These are phyloP conservation scores for Aleiodes alternator DNA, from an alignment of 2,888 invertebrate genomes.

Conservation along the genomic window DNA sequence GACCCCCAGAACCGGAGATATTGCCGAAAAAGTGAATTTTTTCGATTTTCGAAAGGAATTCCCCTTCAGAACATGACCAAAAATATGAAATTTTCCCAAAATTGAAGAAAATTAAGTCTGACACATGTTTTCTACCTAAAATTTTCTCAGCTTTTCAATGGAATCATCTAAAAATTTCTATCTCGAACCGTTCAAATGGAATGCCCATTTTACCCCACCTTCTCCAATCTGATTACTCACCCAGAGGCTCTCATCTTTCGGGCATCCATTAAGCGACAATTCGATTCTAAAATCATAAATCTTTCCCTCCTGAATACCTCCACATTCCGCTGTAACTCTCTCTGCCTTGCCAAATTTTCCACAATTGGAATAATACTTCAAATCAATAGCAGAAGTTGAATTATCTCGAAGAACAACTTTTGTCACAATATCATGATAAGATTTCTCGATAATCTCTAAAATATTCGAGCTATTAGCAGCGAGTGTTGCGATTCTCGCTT, in stretches of 20 bases:
- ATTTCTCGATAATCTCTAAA: conserved; percentile 86
- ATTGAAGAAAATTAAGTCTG: too few species aligned
- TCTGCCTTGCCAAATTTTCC: conserved; percentile 77
- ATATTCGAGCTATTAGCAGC: conserved; percentile 91
- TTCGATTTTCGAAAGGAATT: too few species aligned
- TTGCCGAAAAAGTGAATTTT: too few species aligned
- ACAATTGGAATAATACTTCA: conserved; percentile 86
- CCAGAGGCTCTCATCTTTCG: conserved; percentile 77
- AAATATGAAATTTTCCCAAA: too few species aligned
- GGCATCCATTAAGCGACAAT: conserved; percentile 79
- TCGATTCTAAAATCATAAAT: conserved; percentile 81
- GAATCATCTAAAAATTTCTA: too few species aligned
- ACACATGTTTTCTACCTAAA: too few species aligned
- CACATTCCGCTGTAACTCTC: conserved; percentile 78
- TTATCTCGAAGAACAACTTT: conserved; percentile 82
- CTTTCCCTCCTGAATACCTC: conserved; percentile 80
- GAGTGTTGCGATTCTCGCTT: conserved; percentile 87
- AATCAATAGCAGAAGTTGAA: conserved; percentile 79
- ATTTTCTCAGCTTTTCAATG: too few species aligned
- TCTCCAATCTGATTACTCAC: conserved; percentile 54
- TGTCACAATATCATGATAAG: conserved; percentile 85
- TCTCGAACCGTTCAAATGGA: too few species aligned
- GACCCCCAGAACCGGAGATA: too few species aligned
- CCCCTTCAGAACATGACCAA: too few species aligned
- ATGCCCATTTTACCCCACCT: background rate